Evolutionary conservation across 64 coral and sea anemone species (phyloP), one percentile per base, ranked within the genome.

Genomic region (Stichodactyla mertensii): DNA sequence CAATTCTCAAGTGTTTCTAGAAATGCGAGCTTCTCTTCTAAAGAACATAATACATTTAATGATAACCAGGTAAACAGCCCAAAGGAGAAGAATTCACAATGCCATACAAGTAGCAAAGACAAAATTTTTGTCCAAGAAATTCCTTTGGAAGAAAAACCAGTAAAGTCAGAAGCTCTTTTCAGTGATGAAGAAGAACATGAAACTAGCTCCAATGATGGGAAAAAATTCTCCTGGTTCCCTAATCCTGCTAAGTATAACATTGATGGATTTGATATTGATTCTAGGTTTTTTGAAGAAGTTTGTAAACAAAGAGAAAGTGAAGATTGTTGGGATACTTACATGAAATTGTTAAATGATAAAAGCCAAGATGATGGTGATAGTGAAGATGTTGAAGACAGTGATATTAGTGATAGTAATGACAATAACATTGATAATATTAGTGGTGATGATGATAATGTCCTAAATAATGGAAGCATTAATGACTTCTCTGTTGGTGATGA

Each of bases 241-340:
- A 74, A 74, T 31, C 69, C 69, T 27, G 69, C 69, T 26, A 74
- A 74, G 69, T 74, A 74, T 31, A 74, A 74, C 12, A 23, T 74
- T 0, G 69, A 74, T 26, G 69, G 69, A 14, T 74, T 74, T 22
- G 58, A 82, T 62, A 54, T 95, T 51, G 94, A 97, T 85, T 23
- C 69, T 16, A 82, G 55, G 52, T 97, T 97, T 54, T 16, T 97
- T 24, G 85, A 97, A 51, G 91, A 97, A 64, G 81, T 97, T n/a
- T 97, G 61, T 61, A 90, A 45, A 45, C 79, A 71, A 55, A 78
- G 94, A 7, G 94, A 97, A 87, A 89, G 61, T n/a, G 58, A 57
- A 24, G 94, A 97, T 55, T 88, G 92, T 23, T 97, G 94, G 94
- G 77, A 83, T 51, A 90, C 88, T 60, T 97, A 97, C 71, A 93